These are phyloP conservation scores for Osmoderma eremita DNA, from an alignment of 2,888 invertebrate genomes.

Conservation along the genomic window DNA sequence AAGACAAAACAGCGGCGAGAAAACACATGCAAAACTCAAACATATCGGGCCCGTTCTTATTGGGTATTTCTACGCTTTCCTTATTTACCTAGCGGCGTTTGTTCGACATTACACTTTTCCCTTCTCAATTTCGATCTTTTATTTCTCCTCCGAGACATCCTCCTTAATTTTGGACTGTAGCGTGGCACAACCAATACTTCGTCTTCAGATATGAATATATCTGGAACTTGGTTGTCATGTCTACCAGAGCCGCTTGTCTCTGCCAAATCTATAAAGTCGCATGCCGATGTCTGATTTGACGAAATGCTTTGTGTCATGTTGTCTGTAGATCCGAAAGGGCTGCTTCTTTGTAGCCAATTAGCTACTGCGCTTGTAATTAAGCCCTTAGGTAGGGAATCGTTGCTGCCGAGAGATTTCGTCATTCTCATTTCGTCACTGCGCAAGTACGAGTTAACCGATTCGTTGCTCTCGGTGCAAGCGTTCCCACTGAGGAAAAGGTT, in stretches of 20 bases:
- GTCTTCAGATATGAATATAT: constrained; percentile 54
- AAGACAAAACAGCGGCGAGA: constrained; percentile 43
- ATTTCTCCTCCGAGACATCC: constrained; percentile 33
- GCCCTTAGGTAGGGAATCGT: constrained; percentile 57
- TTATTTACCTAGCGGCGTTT: constrained; percentile 54
- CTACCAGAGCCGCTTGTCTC: constrained; percentile 41
- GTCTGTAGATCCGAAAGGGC: constrained; percentile 57
- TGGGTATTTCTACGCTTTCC: constrained; percentile 44
- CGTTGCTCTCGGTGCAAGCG: constrained; percentile 53
- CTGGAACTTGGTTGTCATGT: constrained; percentile 49
- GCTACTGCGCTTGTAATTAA: constrained; percentile 59
- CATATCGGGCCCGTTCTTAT: constrained; percentile 59
- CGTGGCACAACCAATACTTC: constrained; percentile 45
- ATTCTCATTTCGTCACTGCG: constrained; percentile 50
- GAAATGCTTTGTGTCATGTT: constrained; percentile 44
- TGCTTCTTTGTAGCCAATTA: constrained; percentile 60
- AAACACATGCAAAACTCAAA: constrained; percentile 57
- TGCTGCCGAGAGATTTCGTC: constrained; percentile 55
- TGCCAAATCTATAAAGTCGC: constrained; percentile 54
- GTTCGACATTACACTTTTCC: constrained; percentile 50
- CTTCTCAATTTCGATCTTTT: constrained; percentile 45
- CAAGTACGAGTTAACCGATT: constrained; percentile 54
- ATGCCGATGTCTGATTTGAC: constrained; percentile 51
- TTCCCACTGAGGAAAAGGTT: constrained; percentile 54
- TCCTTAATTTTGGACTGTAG: constrained; percentile 27